Conservation (phyloP, 2,797 vertebrate species). For the Crocidura indochinensis region DNA sequence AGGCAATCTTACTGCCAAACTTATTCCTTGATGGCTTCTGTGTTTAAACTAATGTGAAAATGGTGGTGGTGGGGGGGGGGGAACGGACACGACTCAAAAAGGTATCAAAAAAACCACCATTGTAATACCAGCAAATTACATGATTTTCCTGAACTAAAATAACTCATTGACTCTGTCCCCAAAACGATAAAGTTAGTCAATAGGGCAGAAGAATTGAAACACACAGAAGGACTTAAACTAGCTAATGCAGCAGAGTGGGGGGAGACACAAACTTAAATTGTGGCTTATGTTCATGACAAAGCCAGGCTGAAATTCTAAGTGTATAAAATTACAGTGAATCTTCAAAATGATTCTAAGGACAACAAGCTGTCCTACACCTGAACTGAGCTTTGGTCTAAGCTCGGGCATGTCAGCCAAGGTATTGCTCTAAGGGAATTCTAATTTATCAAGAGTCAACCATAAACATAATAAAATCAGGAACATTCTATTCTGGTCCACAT, state of each 20-base stretch:
- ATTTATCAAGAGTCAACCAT: constrained; percentile 23
- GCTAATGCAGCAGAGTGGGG: not conserved
- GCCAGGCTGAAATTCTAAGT: not conserved
- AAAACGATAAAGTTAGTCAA: not conserved
- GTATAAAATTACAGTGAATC: not conserved
- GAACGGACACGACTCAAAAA: too few relatives aligned
- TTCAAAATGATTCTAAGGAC: not conserved
- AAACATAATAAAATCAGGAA: constrained; percentile 44
- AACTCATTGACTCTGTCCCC: not conserved
- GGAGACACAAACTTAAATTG: fast-evolving
- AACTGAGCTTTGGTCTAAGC: not conserved
- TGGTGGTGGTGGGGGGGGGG: not conserved
- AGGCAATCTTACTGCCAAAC: constrained; percentile 11
- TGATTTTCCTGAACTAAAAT: constrained; percentile 11
- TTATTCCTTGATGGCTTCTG: not conserved
- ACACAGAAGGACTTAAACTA: not conserved
- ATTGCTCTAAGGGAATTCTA: not conserved
- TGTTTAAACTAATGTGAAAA: constrained; percentile 66
- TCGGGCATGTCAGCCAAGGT: not conserved
- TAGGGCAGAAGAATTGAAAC: not conserved
- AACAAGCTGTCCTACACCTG: not conserved
- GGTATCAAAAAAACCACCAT: constrained; percentile 23
- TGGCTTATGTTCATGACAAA: not conserved
- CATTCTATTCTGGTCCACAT: not conserved
- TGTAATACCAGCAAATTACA: not conserved